Base-by-base conservation (phyloP, 23 tunicate genomes). In the Trididemnum clinides region DNA sequence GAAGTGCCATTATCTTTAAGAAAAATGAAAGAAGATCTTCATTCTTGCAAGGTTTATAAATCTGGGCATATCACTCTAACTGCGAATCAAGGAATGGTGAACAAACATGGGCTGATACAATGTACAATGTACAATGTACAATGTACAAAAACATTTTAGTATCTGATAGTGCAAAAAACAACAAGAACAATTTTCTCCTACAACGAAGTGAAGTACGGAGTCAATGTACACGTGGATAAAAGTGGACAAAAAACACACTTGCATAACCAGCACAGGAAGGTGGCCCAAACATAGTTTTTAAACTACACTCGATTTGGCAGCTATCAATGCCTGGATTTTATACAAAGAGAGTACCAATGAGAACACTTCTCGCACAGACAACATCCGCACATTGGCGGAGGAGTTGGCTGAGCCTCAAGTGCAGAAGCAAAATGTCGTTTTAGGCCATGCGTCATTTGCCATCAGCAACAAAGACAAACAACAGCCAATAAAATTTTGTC, bases 161-260 rank as follows among this genome's bases (percentile, higher is more conserved):
- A 73, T 54, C 80, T 73, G 33, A 73, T 37, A 73, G 38, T 73
- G 80, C 80, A 73, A 73, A 73, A 73, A 73, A 73, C 80, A 73
- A 54, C 57, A 27, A 7, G 38, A 73, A 73, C 80, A 73, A 57
- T 73, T 73, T 37, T 57, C 57, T 73, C 80, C 26, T 73, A 73
- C 33, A 73, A 73, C 38, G 80, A 73, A 73, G 38, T 28, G 38
- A 73, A 73, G 80, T 73, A 73, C 80, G 80, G 80, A 73, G 80
- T 73, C 33, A 57, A 73, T 73, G 38, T 73, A 4, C 26, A 28
- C 3, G 31, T 73, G 37, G 80, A 73, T 29, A 27, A 73, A 73
- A 28, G 38, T 73, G 80, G 54, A 35, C 19, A 37, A 37, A 26
- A 73, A 73, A 73, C 38, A 73, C 28, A 73, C 80, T 73, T 73